A percentile compares a stretch with the other conserved stretches of the same genome.
These are phyloP conservation scores for Synanthedon andrenaeformis DNA, from an alignment of 2,888 invertebrate species.

Conservation along the genomic window DNA sequence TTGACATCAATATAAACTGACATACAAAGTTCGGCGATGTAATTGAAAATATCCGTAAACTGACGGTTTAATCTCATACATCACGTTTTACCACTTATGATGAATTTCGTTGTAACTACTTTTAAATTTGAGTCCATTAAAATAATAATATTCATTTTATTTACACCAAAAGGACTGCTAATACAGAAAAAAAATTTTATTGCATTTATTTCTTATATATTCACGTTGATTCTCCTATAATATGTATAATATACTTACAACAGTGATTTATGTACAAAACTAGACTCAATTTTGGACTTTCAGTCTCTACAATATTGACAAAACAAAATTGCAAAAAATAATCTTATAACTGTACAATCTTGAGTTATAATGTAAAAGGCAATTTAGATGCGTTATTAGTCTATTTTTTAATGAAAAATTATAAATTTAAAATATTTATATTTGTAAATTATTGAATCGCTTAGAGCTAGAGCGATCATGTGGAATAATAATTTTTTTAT, in stretches of 20 bases:
- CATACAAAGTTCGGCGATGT: no score
- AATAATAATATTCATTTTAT: slow-evolving; percentile 47
- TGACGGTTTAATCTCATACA: no score
- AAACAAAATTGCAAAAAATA: slow-evolving; percentile 25
- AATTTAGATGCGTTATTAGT: slow-evolving; percentile 18
- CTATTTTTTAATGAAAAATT: background rate
- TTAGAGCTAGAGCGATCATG: background rate
- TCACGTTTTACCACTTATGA: background rate
- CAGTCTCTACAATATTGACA: slow-evolving; percentile 63
- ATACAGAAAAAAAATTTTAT: slow-evolving; percentile 50
- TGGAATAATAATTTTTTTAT: no score
- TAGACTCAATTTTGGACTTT: slow-evolving; percentile 70
- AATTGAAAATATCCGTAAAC: no score
- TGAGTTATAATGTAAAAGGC: slow-evolving; percentile 58
- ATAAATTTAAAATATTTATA: background rate
- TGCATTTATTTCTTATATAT: slow-evolving; percentile 63
- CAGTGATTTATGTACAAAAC: slow-evolving; percentile 65
- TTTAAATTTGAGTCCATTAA: slow-evolving; percentile 29
- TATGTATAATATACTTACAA: slow-evolving; percentile 56
- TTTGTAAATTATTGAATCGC: background rate
- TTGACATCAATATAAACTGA: background rate
- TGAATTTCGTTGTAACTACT: slow-evolving; percentile 33
- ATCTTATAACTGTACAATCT: slow-evolving; percentile 31
- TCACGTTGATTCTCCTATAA: slow-evolving; percentile 46
- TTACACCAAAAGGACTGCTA: slow-evolving; percentile 52